These are phyloP conservation scores for Gila robusta DNA, from an alignment of 2,797 vertebrate species.

Conservation along the genomic window DNA sequence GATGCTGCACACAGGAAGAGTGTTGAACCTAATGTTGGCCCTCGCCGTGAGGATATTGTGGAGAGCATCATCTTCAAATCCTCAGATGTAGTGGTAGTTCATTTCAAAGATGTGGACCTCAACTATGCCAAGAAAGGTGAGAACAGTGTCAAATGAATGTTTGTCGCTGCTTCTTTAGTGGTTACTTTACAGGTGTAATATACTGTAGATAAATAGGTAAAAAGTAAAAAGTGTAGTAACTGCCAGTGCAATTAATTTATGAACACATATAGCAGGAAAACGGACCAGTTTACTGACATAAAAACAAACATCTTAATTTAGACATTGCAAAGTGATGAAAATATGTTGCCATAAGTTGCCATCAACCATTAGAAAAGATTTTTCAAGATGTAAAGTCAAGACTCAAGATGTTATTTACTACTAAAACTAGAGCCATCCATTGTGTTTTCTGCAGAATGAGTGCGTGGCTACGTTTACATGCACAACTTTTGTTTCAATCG, in stretches of 20 bases:
- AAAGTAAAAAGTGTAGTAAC: background rate
- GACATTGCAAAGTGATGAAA: background rate
- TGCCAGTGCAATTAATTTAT: background rate
- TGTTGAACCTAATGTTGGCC: constrained; percentile 86
- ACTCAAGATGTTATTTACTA: background rate
- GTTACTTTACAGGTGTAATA: background rate
- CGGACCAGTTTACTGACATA: background rate
- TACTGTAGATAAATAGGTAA: background rate
- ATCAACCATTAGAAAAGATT: background rate
- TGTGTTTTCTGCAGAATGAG: background rate
- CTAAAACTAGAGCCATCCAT: background rate
- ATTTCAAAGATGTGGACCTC: constrained; percentile 98
- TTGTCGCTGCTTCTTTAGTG: background rate
- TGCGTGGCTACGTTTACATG: no score
- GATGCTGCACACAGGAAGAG: constrained; percentile 96
- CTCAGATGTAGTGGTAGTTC: constrained; percentile 95
- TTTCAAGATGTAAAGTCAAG: background rate
- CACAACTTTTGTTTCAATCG: no score
- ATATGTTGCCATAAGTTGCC: background rate
- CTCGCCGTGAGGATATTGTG: constrained; percentile 96
- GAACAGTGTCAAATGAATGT: background rate
- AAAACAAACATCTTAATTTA: background rate
- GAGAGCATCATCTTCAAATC: constrained; percentile 98
- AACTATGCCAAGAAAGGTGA: constrained; percentile 97
- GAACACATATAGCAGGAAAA: background rate